Percentiles rank a stretch among this genome's conserved stretches.
Evolutionary conservation across 1,140 invertebrate genomes (phyloP).

Genomic region (Neodiprion pinetum): DNA sequence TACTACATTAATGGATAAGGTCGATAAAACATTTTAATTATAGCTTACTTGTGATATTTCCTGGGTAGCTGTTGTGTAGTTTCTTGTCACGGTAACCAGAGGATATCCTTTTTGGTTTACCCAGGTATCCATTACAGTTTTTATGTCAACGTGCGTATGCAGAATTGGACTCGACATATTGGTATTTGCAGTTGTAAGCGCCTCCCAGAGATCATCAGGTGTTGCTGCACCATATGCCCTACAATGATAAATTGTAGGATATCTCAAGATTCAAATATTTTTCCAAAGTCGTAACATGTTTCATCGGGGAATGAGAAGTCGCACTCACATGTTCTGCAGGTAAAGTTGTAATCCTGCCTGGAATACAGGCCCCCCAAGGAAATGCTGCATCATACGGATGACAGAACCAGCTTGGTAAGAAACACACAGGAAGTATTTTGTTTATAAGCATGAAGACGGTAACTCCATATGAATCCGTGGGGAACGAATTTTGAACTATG

Average conservation of each 20-base stretch:
- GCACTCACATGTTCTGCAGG: slow-evolving; percentile 58
- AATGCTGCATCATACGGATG: slow-evolving; percentile 63
- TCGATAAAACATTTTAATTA: neutral
- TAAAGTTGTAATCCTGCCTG: slow-evolving; percentile 55
- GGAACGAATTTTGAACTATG: neutral
- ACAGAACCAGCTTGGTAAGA: slow-evolving; percentile 60
- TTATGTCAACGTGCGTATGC: slow-evolving; percentile 45
- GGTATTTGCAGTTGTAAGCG: slow-evolving; percentile 62
- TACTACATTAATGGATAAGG: too few species aligned
- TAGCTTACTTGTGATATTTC: slow-evolving; percentile 57
- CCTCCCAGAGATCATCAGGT: slow-evolving; percentile 74
- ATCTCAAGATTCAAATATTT: neutral
- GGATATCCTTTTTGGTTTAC: slow-evolving; percentile 74
- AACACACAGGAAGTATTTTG: slow-evolving; percentile 14
- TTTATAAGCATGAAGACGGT: neutral
- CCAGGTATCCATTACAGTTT: slow-evolving; percentile 72
- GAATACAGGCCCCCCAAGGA: slow-evolving; percentile 60
- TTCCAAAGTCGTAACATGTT: neutral
- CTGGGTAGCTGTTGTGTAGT: slow-evolving; percentile 56
- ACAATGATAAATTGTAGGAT: neutral
- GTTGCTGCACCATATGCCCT: slow-evolving; percentile 64
- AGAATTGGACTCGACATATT: slow-evolving; percentile 54
- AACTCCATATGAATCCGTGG: neutral
- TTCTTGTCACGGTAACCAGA: slow-evolving; percentile 64
- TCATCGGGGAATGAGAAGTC: neutral